Base-by-base conservation (phyloP, 2,113 vertebrate species). In the Oostethus manadensis region DNA sequence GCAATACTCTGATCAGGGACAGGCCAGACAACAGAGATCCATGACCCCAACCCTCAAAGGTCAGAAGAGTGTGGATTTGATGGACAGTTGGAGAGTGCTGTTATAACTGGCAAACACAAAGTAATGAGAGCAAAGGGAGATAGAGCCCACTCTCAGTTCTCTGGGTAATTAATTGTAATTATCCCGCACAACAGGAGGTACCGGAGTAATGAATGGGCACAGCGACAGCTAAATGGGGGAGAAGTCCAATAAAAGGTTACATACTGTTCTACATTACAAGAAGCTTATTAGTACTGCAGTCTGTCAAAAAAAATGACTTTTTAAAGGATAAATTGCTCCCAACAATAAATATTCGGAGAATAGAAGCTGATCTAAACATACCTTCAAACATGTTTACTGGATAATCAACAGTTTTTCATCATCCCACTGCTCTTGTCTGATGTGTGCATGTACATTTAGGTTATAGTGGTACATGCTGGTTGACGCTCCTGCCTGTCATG, bases 121-220 rank as follows among this genome's bases (percentile, higher is more conserved):
- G 71, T 70, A 73, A 77, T 35, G 29, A 62, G 73, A 70, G 20
- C 33, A 73, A 56, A n/a, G 20, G 64, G 53, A 68, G 60, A 62
- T 23, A 58, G 73, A 59, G 38, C 51, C 72, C 15, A 58, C 61
- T 72, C 64, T 60, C 66, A 71, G 56, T 81, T 84, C 68, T 74
- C 77, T 58, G 77, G 82, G 81, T 90, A 88, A 90, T 89, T 87
- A 88, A 80, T 80, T 85, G 77, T 81, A 86, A 89, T 90, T 90
- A 90, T 87, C 77, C 67, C 26, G 68, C 88, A 84, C 88, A 84
- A 87, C 82, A 80, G 86, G 89, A 78, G 76, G 79, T 76, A 90
- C 86, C 87, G 87, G 86, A 77, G 72, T 89, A 87, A 88, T 90
- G 89, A 90, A 88, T 88, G 88, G 84, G 85, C 84, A 73, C 86